Conservation (phyloP, 2,888 invertebrate genomes). For the Pedicia rivosa region DNA sequence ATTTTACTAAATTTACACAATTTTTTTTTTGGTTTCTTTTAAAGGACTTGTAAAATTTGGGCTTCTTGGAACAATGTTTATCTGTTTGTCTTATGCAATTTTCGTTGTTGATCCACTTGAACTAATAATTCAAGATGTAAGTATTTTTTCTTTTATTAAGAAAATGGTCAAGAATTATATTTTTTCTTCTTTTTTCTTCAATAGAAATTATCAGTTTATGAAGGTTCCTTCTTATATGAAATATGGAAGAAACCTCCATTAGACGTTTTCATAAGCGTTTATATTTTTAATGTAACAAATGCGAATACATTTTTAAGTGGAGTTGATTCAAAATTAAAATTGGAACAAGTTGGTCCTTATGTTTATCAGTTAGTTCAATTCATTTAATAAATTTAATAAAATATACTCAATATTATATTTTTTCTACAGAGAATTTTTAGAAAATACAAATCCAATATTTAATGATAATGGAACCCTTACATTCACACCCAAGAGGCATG, state of each 20-base stretch:
- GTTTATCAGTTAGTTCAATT: slow-evolving; percentile 53
- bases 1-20: not conserved
- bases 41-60: slow-evolving; percentile 23
- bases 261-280: slow-evolving; percentile 46
- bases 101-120: slow-evolving; percentile 21
- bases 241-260: slow-evolving; percentile 50
- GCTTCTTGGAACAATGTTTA: slow-evolving; percentile 20
- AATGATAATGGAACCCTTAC: slow-evolving; percentile 47
- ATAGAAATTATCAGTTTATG: slow-evolving; percentile 12
- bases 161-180: not conserved
- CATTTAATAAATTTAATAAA: not conserved
- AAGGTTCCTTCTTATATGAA: slow-evolving; percentile 39
- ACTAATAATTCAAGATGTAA: slow-evolving; percentile 22
- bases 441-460: slow-evolving; percentile 47
- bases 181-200: not conserved
- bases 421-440: slow-evolving; percentile 48
- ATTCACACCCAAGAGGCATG: slow-evolving; percentile 40
- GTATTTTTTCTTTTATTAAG: slow-evolving; percentile 9
- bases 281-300: slow-evolving; percentile 71
- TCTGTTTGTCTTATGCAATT: slow-evolving; percentile 20
- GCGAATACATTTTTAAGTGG: slow-evolving; percentile 47
- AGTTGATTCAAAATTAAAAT: slow-evolving; percentile 42
- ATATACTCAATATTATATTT: slow-evolving; percentile 2
- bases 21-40: slow-evolving; percentile 2
- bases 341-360: slow-evolving; percentile 65